Conservation (phyloP, 2,113 vertebrate genomes). For the Actenoides hombroni region DNA sequence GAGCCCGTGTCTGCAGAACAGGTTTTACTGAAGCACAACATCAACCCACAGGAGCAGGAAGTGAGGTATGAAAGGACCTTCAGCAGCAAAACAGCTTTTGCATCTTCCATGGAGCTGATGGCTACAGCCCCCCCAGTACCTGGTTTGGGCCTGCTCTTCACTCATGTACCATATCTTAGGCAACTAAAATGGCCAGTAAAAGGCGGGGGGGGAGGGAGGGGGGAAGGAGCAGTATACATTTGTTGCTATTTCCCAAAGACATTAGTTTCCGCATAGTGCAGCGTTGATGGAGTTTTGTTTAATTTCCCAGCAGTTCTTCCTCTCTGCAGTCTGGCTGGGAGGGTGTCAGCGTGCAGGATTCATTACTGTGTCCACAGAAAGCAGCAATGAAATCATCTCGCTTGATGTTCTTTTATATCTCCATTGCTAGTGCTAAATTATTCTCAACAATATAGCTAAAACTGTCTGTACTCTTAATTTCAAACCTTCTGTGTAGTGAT, state of each 20-base stretch:
- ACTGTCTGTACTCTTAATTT: not conserved
- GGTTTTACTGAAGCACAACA: not conserved
- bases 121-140: rapidly evolving
- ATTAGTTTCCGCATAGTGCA: not conserved
- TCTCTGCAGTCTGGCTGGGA: not conserved
- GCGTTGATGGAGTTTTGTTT: not conserved
- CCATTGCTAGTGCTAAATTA: not conserved
- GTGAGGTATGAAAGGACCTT: not conserved
- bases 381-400: not conserved
- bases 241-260: not conserved
- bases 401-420: not conserved
- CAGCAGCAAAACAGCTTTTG: not conserved
- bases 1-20: not conserved
- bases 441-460: not conserved
- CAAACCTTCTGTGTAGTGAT: not conserved
- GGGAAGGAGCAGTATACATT: not conserved
- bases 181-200: not conserved
- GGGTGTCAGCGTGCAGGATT: not conserved
- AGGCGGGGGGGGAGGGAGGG: too few relatives aligned
- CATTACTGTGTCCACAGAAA: not conserved
- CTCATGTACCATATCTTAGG: not conserved
- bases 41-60: not conserved
- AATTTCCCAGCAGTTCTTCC: not conserved
- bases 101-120: not conserved
- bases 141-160: not conserved